Percentiles rank a stretch among this genome's conserved stretches.
Evolutionary conservation across 2,113 vertebrate genomes (phyloP).

Genomic region (Hystrix cristata): DNA sequence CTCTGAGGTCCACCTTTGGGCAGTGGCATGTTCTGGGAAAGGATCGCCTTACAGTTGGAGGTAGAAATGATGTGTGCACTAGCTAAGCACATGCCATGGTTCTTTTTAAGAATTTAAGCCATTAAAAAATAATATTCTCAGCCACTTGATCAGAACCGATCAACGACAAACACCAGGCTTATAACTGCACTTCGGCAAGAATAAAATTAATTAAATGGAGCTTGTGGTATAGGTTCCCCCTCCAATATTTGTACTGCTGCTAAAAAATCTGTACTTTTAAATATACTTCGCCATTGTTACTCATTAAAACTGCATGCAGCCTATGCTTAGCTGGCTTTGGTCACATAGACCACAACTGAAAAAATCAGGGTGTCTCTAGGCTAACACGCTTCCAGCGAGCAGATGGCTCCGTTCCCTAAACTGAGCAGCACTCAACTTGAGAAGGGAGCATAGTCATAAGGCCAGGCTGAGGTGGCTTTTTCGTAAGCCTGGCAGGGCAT

Average conservation of each 20-base stretch:
- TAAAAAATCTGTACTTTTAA: slow-evolving; percentile 78
- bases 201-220: slow-evolving; percentile 73
- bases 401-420: background rate
- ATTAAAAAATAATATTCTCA: slow-evolving; percentile 56
- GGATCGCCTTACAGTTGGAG: background rate
- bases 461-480: background rate
- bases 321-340: background rate
- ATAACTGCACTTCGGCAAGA: slow-evolving; percentile 21
- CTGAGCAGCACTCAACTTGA: background rate
- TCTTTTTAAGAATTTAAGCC: background rate
- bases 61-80: background rate
- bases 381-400: background rate
- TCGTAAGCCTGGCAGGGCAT: background rate
- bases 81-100: background rate
- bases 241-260: slow-evolving; percentile 24
- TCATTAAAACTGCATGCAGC: slow-evolving; percentile 52
- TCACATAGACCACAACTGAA: background rate
- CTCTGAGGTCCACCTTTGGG: background rate
- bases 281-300: slow-evolving; percentile 41
- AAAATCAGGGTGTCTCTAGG: background rate
- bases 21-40: background rate
- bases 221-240: background rate
- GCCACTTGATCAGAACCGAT: slow-evolving; percentile 63
- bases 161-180: background rate
- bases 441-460: background rate